Evolutionary conservation across 2,888 invertebrate species (phyloP).

Genomic region (Stenurella melanura): DNA sequence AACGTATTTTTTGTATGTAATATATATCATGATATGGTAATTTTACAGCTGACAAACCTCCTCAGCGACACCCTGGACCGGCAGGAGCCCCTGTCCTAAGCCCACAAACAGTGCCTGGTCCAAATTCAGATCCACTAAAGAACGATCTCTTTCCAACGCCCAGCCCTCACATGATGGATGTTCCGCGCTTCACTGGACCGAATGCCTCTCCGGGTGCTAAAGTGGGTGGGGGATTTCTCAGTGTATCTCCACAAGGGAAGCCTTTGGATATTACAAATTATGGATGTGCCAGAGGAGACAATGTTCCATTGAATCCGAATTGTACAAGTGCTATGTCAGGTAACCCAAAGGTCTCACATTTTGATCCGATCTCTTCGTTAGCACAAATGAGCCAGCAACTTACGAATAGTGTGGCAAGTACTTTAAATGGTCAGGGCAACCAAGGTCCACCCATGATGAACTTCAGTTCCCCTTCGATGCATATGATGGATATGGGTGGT

Average conservation of each 20-base stretch:
- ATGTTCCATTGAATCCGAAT: slow-evolving; percentile 81
- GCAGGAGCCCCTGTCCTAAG: slow-evolving; percentile 69
- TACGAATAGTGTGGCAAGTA: slow-evolving; percentile 83
- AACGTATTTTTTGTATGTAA: no score
- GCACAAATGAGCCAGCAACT: slow-evolving; percentile 96
- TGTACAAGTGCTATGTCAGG: slow-evolving; percentile 76
- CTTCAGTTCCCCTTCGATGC: slow-evolving; percentile 75
- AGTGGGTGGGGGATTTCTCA: slow-evolving; percentile 72
- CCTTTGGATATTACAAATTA: slow-evolving; percentile 71
- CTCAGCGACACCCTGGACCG: slow-evolving; percentile 66
- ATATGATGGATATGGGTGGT: slow-evolving; percentile 72
- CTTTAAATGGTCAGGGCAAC: slow-evolving; percentile 76
- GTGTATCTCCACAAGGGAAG: slow-evolving; percentile 72
- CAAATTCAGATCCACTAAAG: slow-evolving; percentile 70
- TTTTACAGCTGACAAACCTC: slow-evolving; percentile 68
- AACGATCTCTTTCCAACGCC: slow-evolving; percentile 71
- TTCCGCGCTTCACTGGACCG: slow-evolving; percentile 75
- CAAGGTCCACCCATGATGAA: slow-evolving; percentile 75
- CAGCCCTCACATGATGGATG: slow-evolving; percentile 72
- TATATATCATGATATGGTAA: not conserved
- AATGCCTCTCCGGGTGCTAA: slow-evolving; percentile 71
- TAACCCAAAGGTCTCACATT: slow-evolving; percentile 81
- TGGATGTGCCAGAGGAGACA: slow-evolving; percentile 76
- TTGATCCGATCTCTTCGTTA: slow-evolving; percentile 94
- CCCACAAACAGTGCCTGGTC: slow-evolving; percentile 71